Evolutionary conservation across 1,140 invertebrate genomes (phyloP).

Genomic region (Procambarus virginalis): DNA sequence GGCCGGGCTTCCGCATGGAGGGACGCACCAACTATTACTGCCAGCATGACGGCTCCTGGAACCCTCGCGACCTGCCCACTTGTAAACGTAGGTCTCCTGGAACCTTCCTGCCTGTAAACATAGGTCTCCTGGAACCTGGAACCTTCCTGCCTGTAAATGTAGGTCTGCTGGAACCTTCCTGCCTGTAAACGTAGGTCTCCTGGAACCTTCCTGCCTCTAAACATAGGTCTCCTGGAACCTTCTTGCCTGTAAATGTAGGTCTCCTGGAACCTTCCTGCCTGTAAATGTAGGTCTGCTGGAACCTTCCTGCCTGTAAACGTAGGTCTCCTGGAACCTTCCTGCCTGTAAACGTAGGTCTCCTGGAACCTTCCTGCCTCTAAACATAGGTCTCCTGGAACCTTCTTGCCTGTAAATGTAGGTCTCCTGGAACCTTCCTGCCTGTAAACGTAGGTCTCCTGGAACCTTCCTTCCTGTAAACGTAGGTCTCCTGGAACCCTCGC

Average conservation of each 20-base stretch:
- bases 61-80: conserved; percentile 89
- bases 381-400: conserved; percentile 86
- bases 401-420: conserved; percentile 90
- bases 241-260: conserved; percentile 90
- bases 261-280: conserved; percentile 89
- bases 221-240: conserved; percentile 86
- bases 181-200: conserved; percentile 88
- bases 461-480: conserved; percentile 93
- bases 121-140: conserved; percentile 82
- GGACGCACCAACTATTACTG: conserved; percentile 83
- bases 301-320: conserved; percentile 93
- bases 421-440: conserved; percentile 89
- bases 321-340: conserved; percentile 85
- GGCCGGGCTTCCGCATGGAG: conserved; percentile 92
- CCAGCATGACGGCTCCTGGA: conserved; percentile 79
- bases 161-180: conserved; percentile 85
- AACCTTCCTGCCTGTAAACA: conserved; percentile 93
- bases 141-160: conserved; percentile 93
- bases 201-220: conserved; percentile 93
- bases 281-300: conserved; percentile 87
- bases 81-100: conserved; percentile 87
- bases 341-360: conserved; percentile 88
- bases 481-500: conserved; percentile 71
- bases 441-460: conserved; percentile 86
- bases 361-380: conserved; percentile 93